phyloP scores from a whole-genome alignment of 2,888 invertebrate species.

The Seira ritae region DNA sequence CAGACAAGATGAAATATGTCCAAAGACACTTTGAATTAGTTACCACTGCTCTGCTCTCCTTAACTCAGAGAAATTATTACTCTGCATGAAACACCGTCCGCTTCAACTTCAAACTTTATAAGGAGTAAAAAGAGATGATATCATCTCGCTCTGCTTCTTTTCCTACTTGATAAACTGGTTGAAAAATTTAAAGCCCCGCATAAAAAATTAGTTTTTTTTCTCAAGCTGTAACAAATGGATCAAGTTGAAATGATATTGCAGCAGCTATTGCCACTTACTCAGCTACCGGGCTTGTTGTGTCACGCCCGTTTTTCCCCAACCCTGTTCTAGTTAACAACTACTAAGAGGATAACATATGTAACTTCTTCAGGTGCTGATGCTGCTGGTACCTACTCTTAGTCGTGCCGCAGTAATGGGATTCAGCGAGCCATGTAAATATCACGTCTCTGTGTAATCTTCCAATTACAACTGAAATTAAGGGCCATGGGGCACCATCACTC shows the following conservation, averaged over 20 bases:
- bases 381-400: not conserved
- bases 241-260: slow-evolving; percentile 27
- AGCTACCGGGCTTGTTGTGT: slow-evolving; percentile 66
- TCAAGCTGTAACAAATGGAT: slow-evolving; percentile 18
- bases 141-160: too few species aligned
- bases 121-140: too few species aligned
- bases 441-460: slow-evolving; percentile 66
- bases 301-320: too few species aligned
- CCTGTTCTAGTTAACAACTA: too few species aligned
- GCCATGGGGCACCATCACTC: slow-evolving; percentile 48
- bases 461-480: slow-evolving; percentile 68
- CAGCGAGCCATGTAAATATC: slow-evolving; percentile 28
- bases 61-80: not conserved
- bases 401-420: slow-evolving; percentile 18
- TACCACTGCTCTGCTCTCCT: slow-evolving; percentile 15
- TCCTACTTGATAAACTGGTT: too few species aligned
- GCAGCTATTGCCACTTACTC: slow-evolving; percentile 41
- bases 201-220: too few species aligned
- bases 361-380: slow-evolving; percentile 5
- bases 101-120: too few species aligned
- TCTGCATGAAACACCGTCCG: too few species aligned
- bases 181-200: too few species aligned
- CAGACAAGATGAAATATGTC: too few species aligned
- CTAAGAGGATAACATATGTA: too few species aligned
- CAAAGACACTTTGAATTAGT: too few species aligned